These are phyloP conservation scores for Actinostola sp. DNA, from an alignment of 92 coral and sea anemone species.

Conservation along the genomic window DNA sequence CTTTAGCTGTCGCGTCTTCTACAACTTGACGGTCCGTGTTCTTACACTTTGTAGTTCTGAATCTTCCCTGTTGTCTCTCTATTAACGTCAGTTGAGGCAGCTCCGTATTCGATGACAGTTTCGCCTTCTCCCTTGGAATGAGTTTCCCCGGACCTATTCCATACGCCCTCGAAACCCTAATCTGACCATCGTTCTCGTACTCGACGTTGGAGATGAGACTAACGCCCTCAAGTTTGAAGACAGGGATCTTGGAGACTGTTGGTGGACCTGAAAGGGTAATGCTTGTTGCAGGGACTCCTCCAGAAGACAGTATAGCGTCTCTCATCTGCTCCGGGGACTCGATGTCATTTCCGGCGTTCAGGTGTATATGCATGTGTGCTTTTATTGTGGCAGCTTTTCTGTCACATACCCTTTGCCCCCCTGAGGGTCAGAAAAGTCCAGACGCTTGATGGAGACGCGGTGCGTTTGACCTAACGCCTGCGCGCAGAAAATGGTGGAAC, in stretches of 20 bases:
- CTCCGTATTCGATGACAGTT: too few relatives aligned
- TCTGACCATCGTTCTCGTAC: conserved; percentile 39
- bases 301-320: conserved; percentile 52
- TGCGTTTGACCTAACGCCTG: conserved; percentile 33
- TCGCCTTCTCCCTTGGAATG: conserved; percentile 24
- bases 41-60: background rate
- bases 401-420: conserved; percentile 68
- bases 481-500: conserved; percentile 40
- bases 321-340: conserved; percentile 58
- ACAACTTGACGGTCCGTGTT: background rate
- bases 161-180: conserved; percentile 62
- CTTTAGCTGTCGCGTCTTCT: background rate
- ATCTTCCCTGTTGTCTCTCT: background rate
- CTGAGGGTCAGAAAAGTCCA: conserved; percentile 69
- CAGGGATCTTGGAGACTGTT: background rate
- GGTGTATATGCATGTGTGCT: conserved; percentile 37
- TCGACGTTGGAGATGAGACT: conserved; percentile 52
- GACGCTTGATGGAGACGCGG: conserved; percentile 48
- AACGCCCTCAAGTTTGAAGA: too few relatives aligned
- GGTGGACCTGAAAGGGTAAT: conserved; percentile 36
- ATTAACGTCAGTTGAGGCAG: too few relatives aligned
- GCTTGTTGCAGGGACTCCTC: conserved; percentile 54
- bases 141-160: conserved; percentile 61
- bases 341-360: conserved; percentile 61
- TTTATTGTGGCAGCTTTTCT: conserved; percentile 59